A percentile compares a stretch with the other conserved stretches of the same genome.
phyloP scores from a whole-genome alignment of 2,888 invertebrate genomes.

The Masnerella sp. region DNA sequence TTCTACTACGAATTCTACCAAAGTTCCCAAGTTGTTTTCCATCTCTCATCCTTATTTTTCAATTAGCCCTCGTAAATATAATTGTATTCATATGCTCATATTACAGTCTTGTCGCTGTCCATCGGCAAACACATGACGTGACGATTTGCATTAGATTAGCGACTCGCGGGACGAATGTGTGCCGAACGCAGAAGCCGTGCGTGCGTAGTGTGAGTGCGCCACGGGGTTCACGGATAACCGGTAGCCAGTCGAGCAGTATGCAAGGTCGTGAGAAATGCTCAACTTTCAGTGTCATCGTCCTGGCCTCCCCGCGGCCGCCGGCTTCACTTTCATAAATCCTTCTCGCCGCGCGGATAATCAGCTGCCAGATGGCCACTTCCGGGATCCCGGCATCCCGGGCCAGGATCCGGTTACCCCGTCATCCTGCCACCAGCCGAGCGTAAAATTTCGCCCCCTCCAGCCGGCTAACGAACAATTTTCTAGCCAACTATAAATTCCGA shows the following conservation, averaged over 20 bases:
- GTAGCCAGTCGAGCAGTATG: constrained; percentile 60
- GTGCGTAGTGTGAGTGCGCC: constrained; percentile 35
- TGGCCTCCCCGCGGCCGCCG: constrained; percentile 51
- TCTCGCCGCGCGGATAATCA: constrained; percentile 51
- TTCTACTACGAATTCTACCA: too few relatives aligned
- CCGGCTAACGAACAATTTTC: constrained; percentile 57
- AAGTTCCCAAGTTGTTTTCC: too few relatives aligned
- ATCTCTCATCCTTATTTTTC: too few relatives aligned
- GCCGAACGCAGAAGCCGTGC: constrained; percentile 44
- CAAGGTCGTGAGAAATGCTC: constrained; percentile 69
- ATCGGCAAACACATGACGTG: too few relatives aligned
- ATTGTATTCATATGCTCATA: too few relatives aligned
- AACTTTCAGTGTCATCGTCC: constrained; percentile 66
- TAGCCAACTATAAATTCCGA: constrained; percentile 51
- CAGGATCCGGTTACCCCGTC: constrained; percentile 61
- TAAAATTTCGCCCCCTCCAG: constrained; percentile 56
- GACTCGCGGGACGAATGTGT: constrained; percentile 42
- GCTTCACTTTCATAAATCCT: constrained; percentile 62
- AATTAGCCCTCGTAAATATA: too few relatives aligned
- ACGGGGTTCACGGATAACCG: constrained; percentile 58
- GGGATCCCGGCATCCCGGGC: constrained; percentile 61
- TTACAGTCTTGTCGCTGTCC: too few relatives aligned
- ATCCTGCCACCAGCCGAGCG: constrained; percentile 57
- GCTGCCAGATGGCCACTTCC: constrained; percentile 57
- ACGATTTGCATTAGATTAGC: too few relatives aligned